Conservation (phyloP, 2,797 vertebrate genomes). For the Pangasius mekongensis region DNA sequence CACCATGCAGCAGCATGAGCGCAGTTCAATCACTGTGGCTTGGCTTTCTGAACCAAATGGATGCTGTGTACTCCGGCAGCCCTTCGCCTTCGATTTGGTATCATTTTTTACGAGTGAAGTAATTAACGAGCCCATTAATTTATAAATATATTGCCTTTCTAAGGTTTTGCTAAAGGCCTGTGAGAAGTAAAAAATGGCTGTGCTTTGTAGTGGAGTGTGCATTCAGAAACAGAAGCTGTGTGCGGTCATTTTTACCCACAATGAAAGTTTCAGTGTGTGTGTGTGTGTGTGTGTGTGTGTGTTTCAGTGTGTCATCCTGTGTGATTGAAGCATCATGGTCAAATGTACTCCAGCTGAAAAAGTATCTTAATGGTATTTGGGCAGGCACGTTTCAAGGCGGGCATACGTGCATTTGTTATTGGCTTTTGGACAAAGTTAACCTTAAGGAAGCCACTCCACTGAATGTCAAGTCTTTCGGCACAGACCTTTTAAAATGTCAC, state of each 20-base stretch:
- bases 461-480: constrained; percentile 76
- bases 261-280: neutral
- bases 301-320: neutral
- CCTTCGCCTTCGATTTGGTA: constrained; percentile 52
- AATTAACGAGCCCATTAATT: constrained; percentile 60
- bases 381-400: constrained; percentile 63
- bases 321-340: constrained; percentile 10
- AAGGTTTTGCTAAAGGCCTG: constrained; percentile 3
- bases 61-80: constrained; percentile 37
- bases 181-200: constrained; percentile 27
- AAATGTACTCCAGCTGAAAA: constrained; percentile 34
- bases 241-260: constrained; percentile 14
- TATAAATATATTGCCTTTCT: constrained; percentile 54
- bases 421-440: constrained; percentile 72
- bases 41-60: constrained; percentile 50
- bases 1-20: constrained; percentile 57
- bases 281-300: neutral
- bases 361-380: constrained; percentile 62
- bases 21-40: constrained; percentile 54
- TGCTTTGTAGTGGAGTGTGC: constrained; percentile 5
- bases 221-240: constrained; percentile 2
- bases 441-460: constrained; percentile 73
- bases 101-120: constrained; percentile 57
- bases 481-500: constrained; percentile 79
- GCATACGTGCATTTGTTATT: constrained; percentile 64